Conservation (phyloP, 2,888 invertebrate species). For the Nezara viridula region DNA sequence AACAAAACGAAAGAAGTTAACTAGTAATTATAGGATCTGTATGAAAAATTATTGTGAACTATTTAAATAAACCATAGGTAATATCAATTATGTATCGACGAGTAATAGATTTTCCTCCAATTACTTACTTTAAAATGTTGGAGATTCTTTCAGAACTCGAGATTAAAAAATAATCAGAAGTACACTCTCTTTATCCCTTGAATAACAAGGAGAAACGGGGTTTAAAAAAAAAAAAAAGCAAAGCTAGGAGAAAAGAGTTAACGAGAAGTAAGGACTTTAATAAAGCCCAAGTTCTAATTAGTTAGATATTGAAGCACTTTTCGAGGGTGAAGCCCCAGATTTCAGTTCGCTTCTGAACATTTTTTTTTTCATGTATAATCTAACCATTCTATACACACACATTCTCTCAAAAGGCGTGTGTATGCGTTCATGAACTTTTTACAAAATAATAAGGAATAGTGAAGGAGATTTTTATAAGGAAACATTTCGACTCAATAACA, state of each 20-base stretch:
- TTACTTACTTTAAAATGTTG: background rate
- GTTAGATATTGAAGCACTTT: background rate
- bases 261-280: background rate
- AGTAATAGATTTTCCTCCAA: background rate
- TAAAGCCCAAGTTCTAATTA: slow-evolving; percentile 2
- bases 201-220: background rate
- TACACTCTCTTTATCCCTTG: background rate
- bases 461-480: too few species aligned
- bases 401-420: background rate
- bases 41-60: too few species aligned
- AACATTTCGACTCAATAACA: too few species aligned
- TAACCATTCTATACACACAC: too few species aligned
- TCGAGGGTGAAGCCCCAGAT: background rate
- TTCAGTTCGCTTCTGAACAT: background rate
- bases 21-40: too few species aligned
- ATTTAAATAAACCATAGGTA: too few species aligned
- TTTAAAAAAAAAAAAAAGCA: background rate
- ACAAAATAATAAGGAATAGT: too few species aligned
- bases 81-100: too few species aligned
- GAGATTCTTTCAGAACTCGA: background rate
- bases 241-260: background rate
- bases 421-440: background rate
- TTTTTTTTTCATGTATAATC: background rate
- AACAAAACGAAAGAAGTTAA: too few species aligned
- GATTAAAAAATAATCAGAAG: background rate